Evolutionary conservation across 2,113 vertebrate species (phyloP), one percentile per base, ranked within the genome.

Genomic region (Dicerorhinus sumatrensis): DNA sequence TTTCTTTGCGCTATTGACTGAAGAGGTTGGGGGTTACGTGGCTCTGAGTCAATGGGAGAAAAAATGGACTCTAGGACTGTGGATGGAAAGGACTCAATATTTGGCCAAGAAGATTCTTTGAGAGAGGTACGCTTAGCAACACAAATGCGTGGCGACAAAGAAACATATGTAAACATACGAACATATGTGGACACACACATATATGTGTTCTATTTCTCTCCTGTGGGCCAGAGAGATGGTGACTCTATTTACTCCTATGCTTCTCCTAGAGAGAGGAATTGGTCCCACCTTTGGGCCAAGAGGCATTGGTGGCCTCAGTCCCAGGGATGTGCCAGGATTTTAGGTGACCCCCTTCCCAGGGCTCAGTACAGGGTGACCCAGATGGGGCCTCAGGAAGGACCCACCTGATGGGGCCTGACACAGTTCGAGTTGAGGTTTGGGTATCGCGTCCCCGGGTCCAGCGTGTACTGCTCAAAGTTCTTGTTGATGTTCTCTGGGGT

Each of bases 401-500:
- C 98, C 89, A 99, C 99, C 99, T 99, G 99, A 91, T 99, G 99
- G 84, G 99, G 99, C 72, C 99, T 98, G 96, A 99, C 99, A 80
- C 99, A 99, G 96, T 98, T 99, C 1, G 99, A 99, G 98, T 99
- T 99, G 97, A 99, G 99, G 98, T 99, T 99, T 0, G 99, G 99
- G 97, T 99, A 99, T 60, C 99, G 99, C 0, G 99, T 99, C 80
- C 98, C 99, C 0, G 99, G 99, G 97, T 99, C 99, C 89, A 99
- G 98, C 16, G 99, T 99, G 98, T 99, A 99, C 97, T 99, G 99
- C 20, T 99, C 99, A 98, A 99, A 99, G 98, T 99, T 99, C 98
- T 99, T 99, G 98, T 98, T 99, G 97, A 99, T 99, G 98, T 99
- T 99, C 98, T 99, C 99, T 60, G 99, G 99, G 62, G 99, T 99